phyloP scores from a whole-genome alignment of 2,113 vertebrate species.

The Pelecanoides urinatrix region DNA sequence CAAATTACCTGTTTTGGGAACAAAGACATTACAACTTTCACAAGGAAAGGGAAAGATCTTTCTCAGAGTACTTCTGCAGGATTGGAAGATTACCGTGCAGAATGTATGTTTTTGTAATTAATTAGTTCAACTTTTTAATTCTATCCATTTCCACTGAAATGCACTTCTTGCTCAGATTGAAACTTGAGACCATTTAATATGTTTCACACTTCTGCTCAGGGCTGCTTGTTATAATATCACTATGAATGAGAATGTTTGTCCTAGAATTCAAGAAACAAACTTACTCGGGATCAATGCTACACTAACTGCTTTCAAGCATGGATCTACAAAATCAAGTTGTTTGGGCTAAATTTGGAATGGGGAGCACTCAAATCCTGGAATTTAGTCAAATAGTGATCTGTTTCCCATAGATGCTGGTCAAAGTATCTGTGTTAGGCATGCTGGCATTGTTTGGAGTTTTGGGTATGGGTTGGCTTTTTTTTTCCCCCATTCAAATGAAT shows the following conservation, averaged over 20 bases:
- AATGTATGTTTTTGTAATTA: neutral
- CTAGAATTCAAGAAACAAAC: neutral
- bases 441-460: accelerated
- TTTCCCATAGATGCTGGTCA: neutral
- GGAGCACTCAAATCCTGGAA: neutral
- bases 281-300: neutral
- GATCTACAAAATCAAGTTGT: neutral
- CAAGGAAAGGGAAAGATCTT: neutral
- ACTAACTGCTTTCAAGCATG: neutral
- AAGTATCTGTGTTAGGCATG: neutral
- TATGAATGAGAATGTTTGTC: neutral
- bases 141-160: neutral
- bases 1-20: slow-evolving; percentile 47
- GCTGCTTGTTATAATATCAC: neutral
- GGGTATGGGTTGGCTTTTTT: no score
- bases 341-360: neutral
- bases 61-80: neutral
- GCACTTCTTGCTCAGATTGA: neutral
- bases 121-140: neutral
- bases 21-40: slow-evolving; percentile 5
- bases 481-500: neutral
- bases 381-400: neutral
- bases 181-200: neutral
- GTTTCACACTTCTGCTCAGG: neutral
- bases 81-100: neutral